These are phyloP conservation scores for Drosophila austrosaltans DNA, from an alignment of 2,888 invertebrate genomes.

Conservation along the genomic window DNA sequence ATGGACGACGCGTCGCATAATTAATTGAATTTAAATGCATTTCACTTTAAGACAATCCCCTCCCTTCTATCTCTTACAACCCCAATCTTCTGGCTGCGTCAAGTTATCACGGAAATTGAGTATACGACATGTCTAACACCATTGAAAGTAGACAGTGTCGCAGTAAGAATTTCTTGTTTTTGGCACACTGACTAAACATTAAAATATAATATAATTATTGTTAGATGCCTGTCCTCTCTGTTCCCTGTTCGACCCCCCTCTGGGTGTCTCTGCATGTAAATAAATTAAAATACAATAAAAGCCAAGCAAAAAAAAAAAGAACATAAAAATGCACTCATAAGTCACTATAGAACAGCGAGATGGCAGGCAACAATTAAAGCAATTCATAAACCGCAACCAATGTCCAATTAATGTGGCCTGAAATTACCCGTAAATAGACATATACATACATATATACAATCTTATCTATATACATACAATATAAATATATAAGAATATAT, in stretches of 20 bases:
- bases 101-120: constrained; percentile 53
- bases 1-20: constrained; percentile 59
- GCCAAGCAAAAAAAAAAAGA: background rate
- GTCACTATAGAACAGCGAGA: constrained; percentile 15
- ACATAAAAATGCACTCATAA: constrained; percentile 35
- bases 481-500: constrained; percentile 21
- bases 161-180: constrained; percentile 22
- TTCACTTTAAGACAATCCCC: constrained; percentile 34
- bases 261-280: constrained; percentile 27
- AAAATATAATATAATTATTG: constrained; percentile 16
- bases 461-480: constrained; percentile 4
- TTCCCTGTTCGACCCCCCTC: background rate
- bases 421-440: constrained; percentile 51
- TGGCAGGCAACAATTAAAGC: constrained; percentile 50
- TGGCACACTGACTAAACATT: constrained; percentile 51
- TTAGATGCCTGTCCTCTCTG: too few species aligned
- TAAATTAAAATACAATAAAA: constrained; percentile 50
- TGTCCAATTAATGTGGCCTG: constrained; percentile 58
- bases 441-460: constrained; percentile 29
- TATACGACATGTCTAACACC: constrained; percentile 40
- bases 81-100: constrained; percentile 1
- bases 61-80: background rate
- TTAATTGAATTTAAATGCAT: constrained; percentile 73
- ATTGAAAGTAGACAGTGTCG: constrained; percentile 22
- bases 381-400: constrained; percentile 48